Evolutionary conservation across 1,140 invertebrate species (phyloP).

Genomic region (Achroia grisella): DNA sequence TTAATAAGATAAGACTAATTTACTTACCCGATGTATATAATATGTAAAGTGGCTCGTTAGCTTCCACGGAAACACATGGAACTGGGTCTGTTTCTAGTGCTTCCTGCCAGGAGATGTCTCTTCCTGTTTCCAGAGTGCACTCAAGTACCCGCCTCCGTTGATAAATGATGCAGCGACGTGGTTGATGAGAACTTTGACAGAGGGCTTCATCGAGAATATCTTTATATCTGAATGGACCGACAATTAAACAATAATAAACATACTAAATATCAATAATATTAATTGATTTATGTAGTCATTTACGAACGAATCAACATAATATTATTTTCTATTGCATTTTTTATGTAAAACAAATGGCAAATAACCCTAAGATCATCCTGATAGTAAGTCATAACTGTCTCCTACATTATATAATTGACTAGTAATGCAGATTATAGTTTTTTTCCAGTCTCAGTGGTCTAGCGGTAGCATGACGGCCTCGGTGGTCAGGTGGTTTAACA

Average conservation of each 20-base stretch:
- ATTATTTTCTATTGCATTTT: no score
- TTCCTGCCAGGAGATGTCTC: constrained; percentile 87
- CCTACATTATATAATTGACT: no score
- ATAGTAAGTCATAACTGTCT: no score
- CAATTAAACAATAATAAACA: background rate
- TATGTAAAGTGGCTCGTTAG: constrained; percentile 93
- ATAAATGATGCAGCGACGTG: constrained; percentile 86
- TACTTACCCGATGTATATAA: constrained; percentile 90
- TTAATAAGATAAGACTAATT: background rate
- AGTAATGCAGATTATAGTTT: no score
- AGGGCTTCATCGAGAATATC: constrained; percentile 91
- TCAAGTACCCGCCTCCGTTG: constrained; percentile 81
- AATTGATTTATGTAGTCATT: no score
- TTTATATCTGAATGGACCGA: constrained; percentile 80
- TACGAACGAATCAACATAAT: no score
- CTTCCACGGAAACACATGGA: constrained; percentile 88
- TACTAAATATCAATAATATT: no score
- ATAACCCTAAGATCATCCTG: no score
- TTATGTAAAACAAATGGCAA: no score
- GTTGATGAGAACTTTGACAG: constrained; percentile 79
- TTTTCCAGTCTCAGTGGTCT: no score
- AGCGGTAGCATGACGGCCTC: no score
- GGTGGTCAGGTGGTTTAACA: no score
- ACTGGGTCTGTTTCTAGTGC: constrained; percentile 79
- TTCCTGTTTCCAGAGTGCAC: constrained; percentile 75